Conservation (phyloP, 1,140 invertebrate species). For the Bombus sylvicola region DNA sequence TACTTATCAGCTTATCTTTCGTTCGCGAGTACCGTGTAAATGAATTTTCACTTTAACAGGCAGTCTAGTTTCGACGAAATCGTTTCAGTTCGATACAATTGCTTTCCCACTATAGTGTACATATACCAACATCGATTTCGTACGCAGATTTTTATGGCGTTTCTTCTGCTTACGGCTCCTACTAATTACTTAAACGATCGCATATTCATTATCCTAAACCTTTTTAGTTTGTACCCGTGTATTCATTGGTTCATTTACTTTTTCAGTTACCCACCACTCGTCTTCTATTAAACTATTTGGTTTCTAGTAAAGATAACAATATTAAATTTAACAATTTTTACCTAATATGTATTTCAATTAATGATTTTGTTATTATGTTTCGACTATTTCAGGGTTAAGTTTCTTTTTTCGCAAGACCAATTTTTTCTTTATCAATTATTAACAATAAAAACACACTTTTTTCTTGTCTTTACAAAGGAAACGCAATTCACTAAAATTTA, state of each 20-base stretch:
- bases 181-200: conserved; percentile 1
- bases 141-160: background rate
- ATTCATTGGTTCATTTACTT: background rate
- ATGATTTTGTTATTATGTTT: no score
- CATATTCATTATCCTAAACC: background rate
- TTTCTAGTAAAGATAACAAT: background rate
- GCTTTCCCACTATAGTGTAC: background rate
- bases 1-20: background rate
- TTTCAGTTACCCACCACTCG: background rate
- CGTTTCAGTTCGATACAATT: background rate
- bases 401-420: no score
- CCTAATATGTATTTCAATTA: no score
- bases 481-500: no score
- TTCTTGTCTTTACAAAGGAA: no score
- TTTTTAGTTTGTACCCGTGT: background rate
- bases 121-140: background rate
- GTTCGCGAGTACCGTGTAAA: background rate
- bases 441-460: no score
- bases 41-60: conserved; percentile 1
- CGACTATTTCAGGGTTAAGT: no score
- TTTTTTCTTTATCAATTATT: no score
- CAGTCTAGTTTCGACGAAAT: background rate
- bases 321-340: background rate
- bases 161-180: background rate
- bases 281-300: no score